Base-by-base conservation (phyloP, 2,113 vertebrate genomes). In the Dromiciops gliroides region DNA sequence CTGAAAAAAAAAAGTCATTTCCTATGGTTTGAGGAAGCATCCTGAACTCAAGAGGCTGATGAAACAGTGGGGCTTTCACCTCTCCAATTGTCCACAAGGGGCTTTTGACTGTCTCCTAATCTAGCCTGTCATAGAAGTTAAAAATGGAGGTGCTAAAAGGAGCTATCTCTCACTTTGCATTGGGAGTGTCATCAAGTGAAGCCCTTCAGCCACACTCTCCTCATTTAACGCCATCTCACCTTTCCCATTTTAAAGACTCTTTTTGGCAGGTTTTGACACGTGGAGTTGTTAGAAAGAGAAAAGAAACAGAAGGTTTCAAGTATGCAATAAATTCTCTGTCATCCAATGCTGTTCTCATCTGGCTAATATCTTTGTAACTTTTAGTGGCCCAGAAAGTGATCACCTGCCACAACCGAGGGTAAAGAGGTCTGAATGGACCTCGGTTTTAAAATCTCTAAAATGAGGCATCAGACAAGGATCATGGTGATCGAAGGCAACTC, bases 281-380 rank as follows among this genome's bases (percentile, higher is more conserved):
- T 94, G 95, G 90, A 90, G 96, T 44, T 96, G 95, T 52, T 52
- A 51, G 96, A 95, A 92, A 47, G 44, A 95, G 48, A 44, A 53
- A 91, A 53, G 49, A 91, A 83, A 22, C 7, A 51, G 44, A 50
- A 92, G 47, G 31, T 48, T 51, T 95, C 89, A 83, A 90, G 50
- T 51, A 19, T 16, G 26, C 25, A 93, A 52, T 52, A 19, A 90
- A 90, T 14, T 94, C 48, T 91, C 23, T 95, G 89, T 91, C 93
- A 94, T 67, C 67, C 89, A 50, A 83, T 56, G 90, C 89, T 49
- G 12, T 89, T 83, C 23, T 83, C n/a, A 44, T 83, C 67, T 44
- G 67, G n/a, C 37, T 83, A 44, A 44, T 83, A 44, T 23, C 37
- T 83, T 23, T 83, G 67, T 19, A 83, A 83, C n/a, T 44, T 37